Evolutionary conservation across 64 coral and sea anemone species (phyloP).

Genomic region (Pocillopora verrucosa): DNA sequence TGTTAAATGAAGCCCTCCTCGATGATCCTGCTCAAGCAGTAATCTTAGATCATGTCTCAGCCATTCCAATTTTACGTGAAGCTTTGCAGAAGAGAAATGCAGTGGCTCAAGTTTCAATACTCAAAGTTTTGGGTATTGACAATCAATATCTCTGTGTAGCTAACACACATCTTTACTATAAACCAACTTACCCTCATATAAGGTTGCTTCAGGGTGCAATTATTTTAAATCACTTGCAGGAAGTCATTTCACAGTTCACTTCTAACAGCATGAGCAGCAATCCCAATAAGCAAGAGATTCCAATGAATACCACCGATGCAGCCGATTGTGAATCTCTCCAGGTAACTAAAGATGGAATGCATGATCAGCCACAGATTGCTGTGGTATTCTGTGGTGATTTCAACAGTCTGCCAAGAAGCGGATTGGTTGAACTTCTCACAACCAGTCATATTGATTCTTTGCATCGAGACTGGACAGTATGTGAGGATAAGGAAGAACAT

Average conservation of each 20-base stretch:
- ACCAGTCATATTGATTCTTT: slow-evolving; percentile 32
- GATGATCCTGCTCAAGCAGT: slow-evolving; percentile 55
- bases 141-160: slow-evolving; percentile 70
- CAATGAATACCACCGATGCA: background rate
- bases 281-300: background rate
- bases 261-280: background rate
- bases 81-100: slow-evolving; percentile 61
- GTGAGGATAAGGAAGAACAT: slow-evolving; percentile 78
- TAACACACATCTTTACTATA: slow-evolving; percentile 90
- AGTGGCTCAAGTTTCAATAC: slow-evolving; percentile 71
- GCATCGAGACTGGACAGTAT: slow-evolving; percentile 79
- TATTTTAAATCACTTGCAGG: slow-evolving; percentile 71
- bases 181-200: slow-evolving; percentile 77
- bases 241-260: slow-evolving; percentile 55
- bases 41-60: slow-evolving; percentile 68
- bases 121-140: slow-evolving; percentile 36
- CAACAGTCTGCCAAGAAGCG: slow-evolving; percentile 77
- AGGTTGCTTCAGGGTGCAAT: slow-evolving; percentile 76
- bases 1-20: slow-evolving; percentile 57
- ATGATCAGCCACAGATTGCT: slow-evolving; percentile 46
- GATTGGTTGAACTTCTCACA: slow-evolving; percentile 64
- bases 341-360: background rate
- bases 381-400: slow-evolving; percentile 94
- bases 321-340: background rate
- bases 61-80: slow-evolving; percentile 53